phyloP scores from a whole-genome alignment of 2,888 invertebrate species.

The Polydrusus pterygomalis region DNA sequence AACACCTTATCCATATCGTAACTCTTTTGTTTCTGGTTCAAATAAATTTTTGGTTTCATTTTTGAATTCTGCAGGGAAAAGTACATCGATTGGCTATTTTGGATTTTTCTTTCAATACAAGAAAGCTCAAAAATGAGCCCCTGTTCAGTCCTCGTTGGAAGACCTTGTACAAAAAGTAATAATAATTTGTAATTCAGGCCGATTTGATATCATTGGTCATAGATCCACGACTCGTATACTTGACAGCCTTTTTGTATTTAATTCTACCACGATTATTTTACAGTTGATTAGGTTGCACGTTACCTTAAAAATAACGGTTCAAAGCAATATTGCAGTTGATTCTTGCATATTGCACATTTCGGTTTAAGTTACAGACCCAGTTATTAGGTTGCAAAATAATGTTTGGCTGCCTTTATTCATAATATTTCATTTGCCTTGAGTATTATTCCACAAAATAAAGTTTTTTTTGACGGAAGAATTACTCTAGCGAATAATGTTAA shows the following conservation, averaged over 20 bases:
- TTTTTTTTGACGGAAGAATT: background rate
- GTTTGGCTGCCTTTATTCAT: background rate
- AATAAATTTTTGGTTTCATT: no score
- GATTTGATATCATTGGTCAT: no score
- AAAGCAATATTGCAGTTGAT: slow-evolving; percentile 10
- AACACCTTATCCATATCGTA: no score
- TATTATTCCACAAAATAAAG: background rate
- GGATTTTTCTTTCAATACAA: no score
- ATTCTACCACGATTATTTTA: slow-evolving; percentile 1
- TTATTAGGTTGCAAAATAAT: slow-evolving; percentile 10
- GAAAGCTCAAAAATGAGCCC: no score
- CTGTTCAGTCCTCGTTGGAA: no score
- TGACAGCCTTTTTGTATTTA: background rate
- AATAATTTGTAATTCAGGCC: no score
- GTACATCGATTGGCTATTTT: no score
- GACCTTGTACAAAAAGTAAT: no score
- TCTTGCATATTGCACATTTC: slow-evolving; percentile 20
- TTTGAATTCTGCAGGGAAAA: no score
- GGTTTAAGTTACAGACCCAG: background rate
- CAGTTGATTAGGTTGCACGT: slow-evolving; percentile 11
- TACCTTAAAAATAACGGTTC: background rate
- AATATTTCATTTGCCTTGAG: background rate
- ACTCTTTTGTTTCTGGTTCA: no score
- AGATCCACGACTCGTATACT: background rate
- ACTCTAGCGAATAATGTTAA: background rate